Base-by-base conservation (phyloP, 2,888 invertebrate species). In the Antitype chi region DNA sequence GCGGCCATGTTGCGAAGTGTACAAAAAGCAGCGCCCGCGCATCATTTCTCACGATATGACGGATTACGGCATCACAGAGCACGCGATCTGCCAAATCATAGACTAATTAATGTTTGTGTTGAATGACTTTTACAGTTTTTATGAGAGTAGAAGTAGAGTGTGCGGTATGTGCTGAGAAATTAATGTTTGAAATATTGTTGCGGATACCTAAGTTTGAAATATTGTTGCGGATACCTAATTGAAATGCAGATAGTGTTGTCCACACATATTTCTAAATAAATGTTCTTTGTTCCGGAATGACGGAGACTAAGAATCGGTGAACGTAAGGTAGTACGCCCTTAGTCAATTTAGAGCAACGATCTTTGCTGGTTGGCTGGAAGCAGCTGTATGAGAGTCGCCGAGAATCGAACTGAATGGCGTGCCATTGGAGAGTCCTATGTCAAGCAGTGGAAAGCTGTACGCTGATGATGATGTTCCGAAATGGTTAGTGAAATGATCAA, bases 11-110 rank as follows among this genome's bases (percentile, higher is more conserved):
- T 80, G 85, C 78, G 73, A 82, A 81, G 69, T 53, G 28, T 66
- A 77, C 60, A 59, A 80, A 76, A 77, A 63, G 15, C 55, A 64
- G 78, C 66, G 81, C 38, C 62, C 70, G 84, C 82, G 81, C 82
- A 84, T 90, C 86, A 74, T 70, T 89, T 89, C 91, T 86, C 90
- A 90, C 87, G 89, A 82, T 83, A 77, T 81, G 82, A 82, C 67
- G 63, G 80, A 85, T 87, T 86, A 82, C 82, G 67, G 76, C 79
- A 74, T 43, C 38, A 66, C 72, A 53, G 75, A 78, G 85, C 90
- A 90, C 84, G 88, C 88, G 89, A 88, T 88, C 80, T 76, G 71
- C 82, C 73, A 79, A 86, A 87, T 84, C 78, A 74, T 82, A 76
- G 75, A 75, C 74, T 85, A 83, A 87, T 88, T 89, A 89, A 73